These are phyloP conservation scores for Onychorhynchus coronatus DNA, from an alignment of 2,113 vertebrate species.

Conservation along the genomic window DNA sequence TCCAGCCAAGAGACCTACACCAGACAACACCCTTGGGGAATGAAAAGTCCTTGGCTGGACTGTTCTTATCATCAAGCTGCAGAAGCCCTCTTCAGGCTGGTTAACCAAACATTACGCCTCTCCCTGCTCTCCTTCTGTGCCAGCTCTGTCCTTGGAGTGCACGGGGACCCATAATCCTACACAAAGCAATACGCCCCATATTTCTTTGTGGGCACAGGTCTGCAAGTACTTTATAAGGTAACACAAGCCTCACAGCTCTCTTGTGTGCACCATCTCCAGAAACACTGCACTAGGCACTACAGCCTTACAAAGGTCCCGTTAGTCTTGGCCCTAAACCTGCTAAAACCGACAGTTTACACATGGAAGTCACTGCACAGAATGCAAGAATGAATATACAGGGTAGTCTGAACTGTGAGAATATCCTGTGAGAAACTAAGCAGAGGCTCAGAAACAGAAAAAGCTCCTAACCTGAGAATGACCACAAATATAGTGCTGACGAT, in stretches of 20 bases:
- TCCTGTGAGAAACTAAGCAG: background rate
- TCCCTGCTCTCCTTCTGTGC: background rate
- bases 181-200: background rate
- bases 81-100: background rate
- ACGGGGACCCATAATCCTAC: background rate
- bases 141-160: background rate
- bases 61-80: rapidly evolving
- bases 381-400: background rate
- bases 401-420: background rate
- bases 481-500: background rate
- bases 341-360: background rate
- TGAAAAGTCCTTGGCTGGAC: background rate
- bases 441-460: background rate
- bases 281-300: background rate
- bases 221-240: background rate
- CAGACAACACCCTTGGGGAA: background rate
- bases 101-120: background rate
- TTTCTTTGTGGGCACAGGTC: background rate
- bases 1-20: background rate
- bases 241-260: rapidly evolving
- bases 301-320: background rate
- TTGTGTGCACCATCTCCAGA: background rate
- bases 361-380: background rate
- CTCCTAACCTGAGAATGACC: background rate
- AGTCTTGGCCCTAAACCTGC: background rate